A percentile compares a stretch with the other conserved stretches of the same genome.
Evolutionary conservation across 2,797 vertebrate species (phyloP).

Genomic region (Urophycis tenuis): DNA sequence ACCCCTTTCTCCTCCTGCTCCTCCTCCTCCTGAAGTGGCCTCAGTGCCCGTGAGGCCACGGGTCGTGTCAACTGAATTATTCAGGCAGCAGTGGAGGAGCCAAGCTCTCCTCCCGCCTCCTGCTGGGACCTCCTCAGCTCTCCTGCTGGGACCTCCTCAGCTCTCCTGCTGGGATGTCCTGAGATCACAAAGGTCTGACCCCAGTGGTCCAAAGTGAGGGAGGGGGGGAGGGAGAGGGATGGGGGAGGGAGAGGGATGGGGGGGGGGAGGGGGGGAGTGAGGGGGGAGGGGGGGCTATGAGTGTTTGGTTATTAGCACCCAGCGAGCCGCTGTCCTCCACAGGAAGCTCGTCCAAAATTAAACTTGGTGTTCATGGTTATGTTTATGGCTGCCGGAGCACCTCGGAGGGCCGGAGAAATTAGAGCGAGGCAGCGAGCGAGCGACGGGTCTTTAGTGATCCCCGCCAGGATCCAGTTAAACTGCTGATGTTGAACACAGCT

Average conservation of each 20-base stretch:
- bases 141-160: neutral
- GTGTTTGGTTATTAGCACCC: neutral
- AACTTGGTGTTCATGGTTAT: neutral
- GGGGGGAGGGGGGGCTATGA: neutral
- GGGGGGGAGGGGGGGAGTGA: neutral
- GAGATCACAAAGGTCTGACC: neutral
- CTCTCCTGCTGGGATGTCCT: neutral
- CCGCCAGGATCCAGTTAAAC: neutral
- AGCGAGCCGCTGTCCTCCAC: neutral
- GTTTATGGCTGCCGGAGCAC: neutral
- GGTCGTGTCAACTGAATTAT: conserved; percentile 8
- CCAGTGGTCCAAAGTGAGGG: neutral
- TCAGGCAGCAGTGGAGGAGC: neutral
- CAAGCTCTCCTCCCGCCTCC: neutral
- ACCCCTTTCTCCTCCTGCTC: neutral
- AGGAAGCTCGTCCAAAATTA: neutral
- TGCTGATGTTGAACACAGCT: neutral
- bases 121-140: neutral
- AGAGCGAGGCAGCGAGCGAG: no score
- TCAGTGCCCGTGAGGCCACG: neutral
- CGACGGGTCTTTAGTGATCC: neutral
- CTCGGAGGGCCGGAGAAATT: no score
- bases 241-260: neutral
- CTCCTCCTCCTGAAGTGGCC: neutral
- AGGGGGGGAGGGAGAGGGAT: neutral